phyloP scores from a whole-genome alignment of 2,113 vertebrate genomes.

The Nothoprocta pentlandii region DNA sequence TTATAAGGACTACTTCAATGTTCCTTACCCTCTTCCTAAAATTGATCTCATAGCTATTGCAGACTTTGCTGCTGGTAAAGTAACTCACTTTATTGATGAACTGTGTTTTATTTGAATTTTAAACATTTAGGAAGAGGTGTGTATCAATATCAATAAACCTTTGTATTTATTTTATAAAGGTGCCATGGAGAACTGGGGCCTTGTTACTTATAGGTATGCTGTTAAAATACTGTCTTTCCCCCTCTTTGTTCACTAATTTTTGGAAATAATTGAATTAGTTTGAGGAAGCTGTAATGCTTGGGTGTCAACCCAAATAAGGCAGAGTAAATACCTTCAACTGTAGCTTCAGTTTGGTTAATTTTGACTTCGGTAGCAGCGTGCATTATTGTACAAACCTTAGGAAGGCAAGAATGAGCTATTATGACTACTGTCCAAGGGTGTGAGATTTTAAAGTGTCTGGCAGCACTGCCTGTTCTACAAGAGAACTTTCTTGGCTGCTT shows the following conservation, averaged over 20 bases:
- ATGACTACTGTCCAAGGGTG: background rate
- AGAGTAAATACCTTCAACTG: background rate
- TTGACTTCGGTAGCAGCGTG: background rate
- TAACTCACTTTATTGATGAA: slow-evolving; percentile 79
- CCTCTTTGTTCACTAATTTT: slow-evolving; percentile 60
- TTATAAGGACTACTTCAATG: slow-evolving; percentile 99
- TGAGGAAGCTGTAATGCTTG: slow-evolving; percentile 10
- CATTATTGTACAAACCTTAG: background rate
- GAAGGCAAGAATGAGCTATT: slow-evolving; percentile 13
- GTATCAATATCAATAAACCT: slow-evolving; percentile 71
- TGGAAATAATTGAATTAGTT: slow-evolving; percentile 2
- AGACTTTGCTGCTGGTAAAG: slow-evolving; percentile 99
- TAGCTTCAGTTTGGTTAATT: background rate
- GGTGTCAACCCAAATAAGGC: background rate
- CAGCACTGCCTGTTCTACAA: slow-evolving; percentile 48
- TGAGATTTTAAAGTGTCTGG: slow-evolving; percentile 20
- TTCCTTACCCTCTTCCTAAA: slow-evolving; percentile 99
- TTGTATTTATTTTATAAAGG: slow-evolving; percentile 88
- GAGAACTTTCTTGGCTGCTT: slow-evolving; percentile 40
- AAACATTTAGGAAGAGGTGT: slow-evolving; percentile 66
- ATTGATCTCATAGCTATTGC: slow-evolving; percentile 99
- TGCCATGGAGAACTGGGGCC: slow-evolving; percentile 99
- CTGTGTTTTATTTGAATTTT: slow-evolving; percentile 67
- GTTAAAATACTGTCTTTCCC: slow-evolving; percentile 68
- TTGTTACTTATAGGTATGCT: slow-evolving; percentile 98